Percentiles rank a stretch among this genome's conserved stretches.
These are phyloP conservation scores for Danio aesculapii DNA, from an alignment of 2,797 vertebrate species.

Conservation along the genomic window DNA sequence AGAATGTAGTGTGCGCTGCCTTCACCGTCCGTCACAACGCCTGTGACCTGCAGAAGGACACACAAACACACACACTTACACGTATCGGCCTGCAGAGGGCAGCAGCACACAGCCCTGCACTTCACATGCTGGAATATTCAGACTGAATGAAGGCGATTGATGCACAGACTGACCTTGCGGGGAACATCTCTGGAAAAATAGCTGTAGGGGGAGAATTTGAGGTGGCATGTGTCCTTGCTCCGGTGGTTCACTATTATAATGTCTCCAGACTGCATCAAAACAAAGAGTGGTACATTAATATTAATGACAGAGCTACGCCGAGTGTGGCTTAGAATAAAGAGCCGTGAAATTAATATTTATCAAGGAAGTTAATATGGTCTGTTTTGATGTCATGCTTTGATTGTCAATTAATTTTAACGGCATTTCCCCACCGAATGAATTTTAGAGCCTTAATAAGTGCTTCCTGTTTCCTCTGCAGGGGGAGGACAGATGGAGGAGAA, in stretches of 20 bases:
- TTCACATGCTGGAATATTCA: background rate
- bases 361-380: background rate
- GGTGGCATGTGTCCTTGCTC: constrained; percentile 95
- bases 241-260: constrained; percentile 96
- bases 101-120: background rate
- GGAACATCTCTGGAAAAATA: constrained; percentile 96
- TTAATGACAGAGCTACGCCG: constrained; percentile 62
- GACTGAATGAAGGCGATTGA: background rate
- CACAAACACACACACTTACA: background rate
- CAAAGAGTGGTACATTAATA: background rate
- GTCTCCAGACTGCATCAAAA: constrained; percentile 93
- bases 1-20: constrained; percentile 87
- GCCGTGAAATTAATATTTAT: background rate
- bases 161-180: constrained; percentile 83
- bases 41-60: constrained; percentile 85
- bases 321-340: constrained; percentile 44
- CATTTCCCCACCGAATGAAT: background rate
- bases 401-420: background rate
- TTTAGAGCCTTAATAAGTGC: background rate
- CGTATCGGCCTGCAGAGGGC: constrained; percentile 14
- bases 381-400: background rate
- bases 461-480: background rate
- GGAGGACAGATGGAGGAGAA: constrained; percentile 41
- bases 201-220: constrained; percentile 97
- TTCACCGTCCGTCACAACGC: constrained; percentile 86